Conservation (phyloP, 1,140 invertebrate species). For the Ceratoteleas bidentatus region DNA sequence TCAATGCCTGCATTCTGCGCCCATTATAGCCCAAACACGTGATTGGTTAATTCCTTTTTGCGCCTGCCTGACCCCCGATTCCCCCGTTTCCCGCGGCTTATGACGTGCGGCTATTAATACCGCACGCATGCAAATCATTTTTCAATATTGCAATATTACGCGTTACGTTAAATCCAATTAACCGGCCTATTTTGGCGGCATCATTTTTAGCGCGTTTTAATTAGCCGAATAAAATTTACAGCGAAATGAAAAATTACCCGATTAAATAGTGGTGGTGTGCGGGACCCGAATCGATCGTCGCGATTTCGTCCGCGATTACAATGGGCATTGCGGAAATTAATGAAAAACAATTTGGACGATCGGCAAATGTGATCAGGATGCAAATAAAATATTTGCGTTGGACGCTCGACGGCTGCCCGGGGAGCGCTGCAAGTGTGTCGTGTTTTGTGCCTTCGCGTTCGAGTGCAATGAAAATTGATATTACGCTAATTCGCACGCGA, state of each 20-base stretch:
- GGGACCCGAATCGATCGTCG: constrained; percentile 1
- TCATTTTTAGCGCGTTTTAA: no score
- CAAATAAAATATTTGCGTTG: constrained; percentile 34
- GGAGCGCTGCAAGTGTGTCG: background rate
- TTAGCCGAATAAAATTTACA: constrained; percentile 38
- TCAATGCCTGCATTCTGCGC: constrained; percentile 46
- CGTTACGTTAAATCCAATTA: no score
- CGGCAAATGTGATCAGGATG: constrained; percentile 16
- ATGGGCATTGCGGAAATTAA: constrained; percentile 37
- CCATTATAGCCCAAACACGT: constrained; percentile 58
- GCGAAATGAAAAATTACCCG: constrained; percentile 18
- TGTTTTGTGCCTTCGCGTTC: constrained; percentile 16
- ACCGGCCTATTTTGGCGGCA: no score
- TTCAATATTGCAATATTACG: no score
- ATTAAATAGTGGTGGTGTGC: background rate
- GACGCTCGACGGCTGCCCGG: background rate
- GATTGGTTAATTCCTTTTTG: constrained; percentile 52
- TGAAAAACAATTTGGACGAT: constrained; percentile 34
- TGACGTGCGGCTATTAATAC: constrained; percentile 16
- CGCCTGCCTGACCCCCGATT: background rate
- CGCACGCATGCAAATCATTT: constrained; percentile 25
- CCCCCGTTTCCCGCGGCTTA: no score
- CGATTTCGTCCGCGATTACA: constrained; percentile 20
- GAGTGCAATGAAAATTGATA: constrained; percentile 45
- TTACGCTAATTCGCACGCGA: constrained; percentile 20